Evolutionary conservation across 64 coral and sea anemone genomes (phyloP).

Genomic region (Montipora foliosa): DNA sequence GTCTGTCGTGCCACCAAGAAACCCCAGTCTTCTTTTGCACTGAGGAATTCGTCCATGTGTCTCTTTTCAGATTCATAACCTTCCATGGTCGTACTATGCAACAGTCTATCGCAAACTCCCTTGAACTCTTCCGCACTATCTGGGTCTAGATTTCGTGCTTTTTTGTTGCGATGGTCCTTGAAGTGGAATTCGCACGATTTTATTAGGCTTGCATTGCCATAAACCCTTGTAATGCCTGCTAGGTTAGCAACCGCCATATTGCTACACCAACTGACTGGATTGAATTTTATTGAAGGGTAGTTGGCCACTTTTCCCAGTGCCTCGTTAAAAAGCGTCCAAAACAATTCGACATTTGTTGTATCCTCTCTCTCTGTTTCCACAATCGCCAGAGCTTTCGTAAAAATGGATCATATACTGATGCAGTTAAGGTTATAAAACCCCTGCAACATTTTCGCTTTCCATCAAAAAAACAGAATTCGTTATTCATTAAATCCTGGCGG

Average conservation of each 20-base stretch:
- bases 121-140: conserved; percentile 55
- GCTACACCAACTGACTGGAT: conserved; percentile 25
- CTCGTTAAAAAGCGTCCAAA: conserved; percentile 46
- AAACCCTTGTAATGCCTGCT: background rate
- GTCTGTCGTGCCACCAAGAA: conserved; percentile 68
- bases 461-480: conserved; percentile 43
- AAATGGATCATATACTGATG: conserved; percentile 26
- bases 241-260: conserved; percentile 58
- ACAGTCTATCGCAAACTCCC: background rate
- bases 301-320: background rate
- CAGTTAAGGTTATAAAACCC: conserved; percentile 36
- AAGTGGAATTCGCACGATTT: conserved; percentile 62
- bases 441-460: conserved; percentile 40
- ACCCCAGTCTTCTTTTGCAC: background rate
- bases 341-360: background rate
- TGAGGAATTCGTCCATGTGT: conserved; percentile 44
- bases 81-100: background rate
- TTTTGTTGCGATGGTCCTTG: conserved; percentile 53
- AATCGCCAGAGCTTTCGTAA: conserved; percentile 9
- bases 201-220: background rate
- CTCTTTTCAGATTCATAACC: conserved; percentile 12
- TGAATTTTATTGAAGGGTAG: background rate
- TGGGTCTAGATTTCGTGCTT: conserved; percentile 36
- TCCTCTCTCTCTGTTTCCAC: conserved; percentile 33
- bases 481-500: background rate